Evolutionary conservation across 1,140 invertebrate species (phyloP).

Genomic region (Neodiprion pinetum): DNA sequence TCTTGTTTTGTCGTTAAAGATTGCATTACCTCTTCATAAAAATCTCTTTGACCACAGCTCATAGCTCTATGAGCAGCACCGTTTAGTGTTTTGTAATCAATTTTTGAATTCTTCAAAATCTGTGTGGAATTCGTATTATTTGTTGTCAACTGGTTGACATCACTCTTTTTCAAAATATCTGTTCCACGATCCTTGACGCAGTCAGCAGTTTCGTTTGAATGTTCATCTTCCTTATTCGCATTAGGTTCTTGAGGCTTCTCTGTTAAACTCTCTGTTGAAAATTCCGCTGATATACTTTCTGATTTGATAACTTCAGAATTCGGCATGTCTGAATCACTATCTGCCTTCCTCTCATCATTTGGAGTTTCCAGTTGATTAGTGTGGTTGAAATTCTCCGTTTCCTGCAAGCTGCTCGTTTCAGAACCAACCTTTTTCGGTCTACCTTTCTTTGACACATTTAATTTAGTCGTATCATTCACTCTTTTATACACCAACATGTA

Average conservation of each 20-base stretch:
- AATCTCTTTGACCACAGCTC: slow-evolving; percentile 52
- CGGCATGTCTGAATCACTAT: not conserved
- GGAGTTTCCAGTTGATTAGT: not conserved
- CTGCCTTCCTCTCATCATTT: not conserved
- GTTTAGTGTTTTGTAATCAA: slow-evolving; percentile 49
- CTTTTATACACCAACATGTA: slow-evolving; percentile 74
- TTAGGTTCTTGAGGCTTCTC: not conserved
- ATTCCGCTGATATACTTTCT: not conserved
- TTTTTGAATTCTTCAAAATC: slow-evolving; percentile 27
- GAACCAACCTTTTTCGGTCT: not conserved
- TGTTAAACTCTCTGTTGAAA: not conserved
- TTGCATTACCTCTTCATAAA: slow-evolving; percentile 48
- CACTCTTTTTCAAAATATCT: slow-evolving; percentile 3
- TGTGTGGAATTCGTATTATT: not conserved
- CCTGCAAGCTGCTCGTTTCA: slow-evolving; percentile 27
- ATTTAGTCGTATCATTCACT: slow-evolving; percentile 16
- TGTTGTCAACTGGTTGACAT: not conserved
- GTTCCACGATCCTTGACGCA: not conserved
- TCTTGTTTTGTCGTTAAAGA: not conserved
- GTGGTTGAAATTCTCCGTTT: slow-evolving; percentile 39
- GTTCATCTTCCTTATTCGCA: not conserved
- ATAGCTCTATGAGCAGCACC: slow-evolving; percentile 55
- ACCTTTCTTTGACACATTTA: slow-evolving; percentile 6
- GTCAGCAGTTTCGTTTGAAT: not conserved
- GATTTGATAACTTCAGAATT: not conserved